Percentiles rank a stretch among this genome's conserved stretches.
phyloP scores from a whole-genome alignment of 2,888 invertebrate species.

The Nephrotoma appendiculata region DNA sequence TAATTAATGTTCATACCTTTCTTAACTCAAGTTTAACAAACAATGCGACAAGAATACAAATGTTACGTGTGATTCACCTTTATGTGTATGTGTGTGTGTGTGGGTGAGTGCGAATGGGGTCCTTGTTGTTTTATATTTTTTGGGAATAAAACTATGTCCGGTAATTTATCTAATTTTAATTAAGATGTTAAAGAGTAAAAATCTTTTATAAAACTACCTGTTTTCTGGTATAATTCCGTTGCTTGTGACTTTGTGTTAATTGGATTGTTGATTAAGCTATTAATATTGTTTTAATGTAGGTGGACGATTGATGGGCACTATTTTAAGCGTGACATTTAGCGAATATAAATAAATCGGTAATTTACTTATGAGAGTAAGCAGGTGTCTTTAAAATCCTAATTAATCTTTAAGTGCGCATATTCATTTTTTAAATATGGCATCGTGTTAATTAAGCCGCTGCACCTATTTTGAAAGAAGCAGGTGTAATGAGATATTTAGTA shows the following conservation, averaged over 20 bases:
- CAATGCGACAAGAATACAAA: background rate
- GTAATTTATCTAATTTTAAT: background rate
- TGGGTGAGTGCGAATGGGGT: background rate
- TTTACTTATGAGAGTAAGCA: background rate
- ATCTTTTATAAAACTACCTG: background rate
- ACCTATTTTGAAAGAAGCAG: too few species aligned
- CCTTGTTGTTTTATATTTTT: background rate
- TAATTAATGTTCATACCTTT: background rate
- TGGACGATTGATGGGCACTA: background rate
- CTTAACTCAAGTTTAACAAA: background rate
- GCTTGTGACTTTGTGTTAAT: background rate
- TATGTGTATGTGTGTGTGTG: background rate
- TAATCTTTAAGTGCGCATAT: background rate
- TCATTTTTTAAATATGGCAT: background rate
- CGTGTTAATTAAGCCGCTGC: too few species aligned
- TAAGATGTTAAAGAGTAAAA: background rate
- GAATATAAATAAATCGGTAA: background rate
- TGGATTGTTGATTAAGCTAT: background rate
- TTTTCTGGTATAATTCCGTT: background rate
- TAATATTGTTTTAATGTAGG: background rate
- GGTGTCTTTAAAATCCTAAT: background rate
- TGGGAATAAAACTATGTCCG: background rate
- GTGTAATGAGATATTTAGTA: too few species aligned
- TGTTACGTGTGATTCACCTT: background rate
- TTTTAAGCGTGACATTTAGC: background rate